phyloP scores from a whole-genome alignment of 2,888 invertebrate genomes.

The Torymus tubicola region DNA sequence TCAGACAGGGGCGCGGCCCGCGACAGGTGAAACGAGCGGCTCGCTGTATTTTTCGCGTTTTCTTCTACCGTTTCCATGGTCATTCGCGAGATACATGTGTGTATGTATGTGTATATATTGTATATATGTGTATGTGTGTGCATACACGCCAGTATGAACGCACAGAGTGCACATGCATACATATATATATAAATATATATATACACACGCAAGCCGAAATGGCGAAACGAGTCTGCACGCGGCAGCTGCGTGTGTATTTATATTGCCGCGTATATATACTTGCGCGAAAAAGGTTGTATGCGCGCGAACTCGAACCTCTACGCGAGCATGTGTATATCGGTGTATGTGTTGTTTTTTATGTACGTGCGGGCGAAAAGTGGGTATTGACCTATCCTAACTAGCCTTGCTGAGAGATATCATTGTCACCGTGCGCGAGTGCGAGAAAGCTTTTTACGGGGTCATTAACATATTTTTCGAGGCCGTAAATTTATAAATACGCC shows the following conservation, averaged over 20 bases:
- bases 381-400: constrained; percentile 56
- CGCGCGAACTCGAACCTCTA: not conserved
- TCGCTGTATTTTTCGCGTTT: constrained; percentile 29
- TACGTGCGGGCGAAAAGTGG: constrained; percentile 32
- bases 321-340: too few species aligned
- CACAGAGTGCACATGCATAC: not conserved
- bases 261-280: not conserved
- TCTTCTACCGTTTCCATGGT: constrained; percentile 22
- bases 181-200: not conserved
- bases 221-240: not conserved
- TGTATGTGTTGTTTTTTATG: not conserved
- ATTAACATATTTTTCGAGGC: constrained; percentile 57
- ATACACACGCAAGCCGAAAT: not conserved
- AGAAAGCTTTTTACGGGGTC: constrained; percentile 48
- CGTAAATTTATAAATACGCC: constrained; percentile 52
- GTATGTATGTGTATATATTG: not conserved
- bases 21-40: constrained; percentile 26
- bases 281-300: constrained; percentile 18
- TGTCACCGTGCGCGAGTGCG: constrained; percentile 13
- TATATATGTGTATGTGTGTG: not conserved
- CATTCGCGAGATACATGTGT: not conserved
- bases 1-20: not conserved
- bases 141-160: not conserved
- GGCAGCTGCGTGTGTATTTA: constrained; percentile 20
- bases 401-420: constrained; percentile 49